These are phyloP conservation scores for Perizoma flavofasciatum DNA, from an alignment of 2,888 invertebrate species.

Conservation along the genomic window DNA sequence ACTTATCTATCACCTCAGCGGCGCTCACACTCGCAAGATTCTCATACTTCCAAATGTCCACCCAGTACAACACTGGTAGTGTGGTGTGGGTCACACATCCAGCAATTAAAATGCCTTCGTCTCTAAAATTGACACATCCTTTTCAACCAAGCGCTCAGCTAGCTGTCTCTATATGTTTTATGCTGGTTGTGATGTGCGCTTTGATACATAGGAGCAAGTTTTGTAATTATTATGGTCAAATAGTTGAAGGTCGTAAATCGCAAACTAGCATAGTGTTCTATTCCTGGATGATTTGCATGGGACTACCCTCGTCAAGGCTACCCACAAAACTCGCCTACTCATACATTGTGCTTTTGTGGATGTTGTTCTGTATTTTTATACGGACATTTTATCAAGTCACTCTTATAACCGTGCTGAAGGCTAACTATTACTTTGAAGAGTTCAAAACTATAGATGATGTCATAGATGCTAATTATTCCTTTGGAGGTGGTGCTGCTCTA, in stretches of 20 bases:
- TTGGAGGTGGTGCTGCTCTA: conserved; percentile 62
- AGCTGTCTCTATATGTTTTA: conserved; percentile 53
- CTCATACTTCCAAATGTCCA: conserved; percentile 61
- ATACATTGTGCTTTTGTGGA: conserved; percentile 59
- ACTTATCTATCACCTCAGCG: conserved; percentile 70
- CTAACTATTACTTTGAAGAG: conserved; percentile 53
- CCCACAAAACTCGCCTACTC: conserved; percentile 54
- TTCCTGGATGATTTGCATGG: conserved; percentile 69
- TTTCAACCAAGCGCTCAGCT: conserved; percentile 52
- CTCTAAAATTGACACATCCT: conserved; percentile 64
- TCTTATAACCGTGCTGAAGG: conserved; percentile 64
- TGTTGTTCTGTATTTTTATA: conserved; percentile 67
- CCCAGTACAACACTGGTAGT: conserved; percentile 46
- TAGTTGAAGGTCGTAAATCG: conserved; percentile 31
- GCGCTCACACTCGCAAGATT: conserved; percentile 59
- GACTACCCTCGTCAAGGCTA: conserved; percentile 53
- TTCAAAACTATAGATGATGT: conserved; percentile 61
- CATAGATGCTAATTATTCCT: conserved; percentile 54
- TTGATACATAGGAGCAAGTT: conserved; percentile 48
- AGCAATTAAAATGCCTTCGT: conserved; percentile 52
- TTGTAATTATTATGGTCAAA: conserved; percentile 34
- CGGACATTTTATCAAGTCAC: conserved; percentile 69
- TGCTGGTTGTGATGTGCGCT: conserved; percentile 50
- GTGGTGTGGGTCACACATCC: conserved; percentile 67
- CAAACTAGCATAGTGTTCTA: conserved; percentile 53